Evolutionary conservation across 2,797 vertebrate species (phyloP).

Genomic region (Botia almorhae): DNA sequence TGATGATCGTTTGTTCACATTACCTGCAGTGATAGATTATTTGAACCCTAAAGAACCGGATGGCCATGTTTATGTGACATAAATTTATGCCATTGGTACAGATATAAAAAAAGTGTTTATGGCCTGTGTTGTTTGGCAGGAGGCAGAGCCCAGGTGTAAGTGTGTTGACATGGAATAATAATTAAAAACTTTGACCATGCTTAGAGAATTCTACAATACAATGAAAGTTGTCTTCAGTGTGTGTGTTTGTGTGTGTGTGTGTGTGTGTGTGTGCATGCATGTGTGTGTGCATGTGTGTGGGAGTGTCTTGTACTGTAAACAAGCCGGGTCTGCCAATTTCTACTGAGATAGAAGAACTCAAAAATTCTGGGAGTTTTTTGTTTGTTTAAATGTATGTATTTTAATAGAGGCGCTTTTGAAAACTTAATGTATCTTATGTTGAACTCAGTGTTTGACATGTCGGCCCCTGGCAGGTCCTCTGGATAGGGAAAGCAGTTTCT

Average conservation of each 20-base stretch:
- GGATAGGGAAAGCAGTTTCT: constrained; percentile 53
- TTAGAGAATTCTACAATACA: constrained; percentile 10
- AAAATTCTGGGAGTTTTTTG: not conserved
- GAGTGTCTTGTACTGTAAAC: constrained; percentile 41
- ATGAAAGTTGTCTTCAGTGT: no score
- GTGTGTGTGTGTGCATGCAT: no score
- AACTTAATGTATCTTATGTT: constrained; percentile 41
- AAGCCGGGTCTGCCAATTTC: constrained; percentile 44
- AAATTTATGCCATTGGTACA: not conserved
- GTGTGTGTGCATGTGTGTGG: constrained; percentile 15
- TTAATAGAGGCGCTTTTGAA: constrained; percentile 36
- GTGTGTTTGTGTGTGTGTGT: no score
- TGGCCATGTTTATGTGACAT: not conserved
- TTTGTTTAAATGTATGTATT: not conserved
- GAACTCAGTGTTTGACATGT: constrained; percentile 36
- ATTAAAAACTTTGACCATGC: constrained; percentile 32
- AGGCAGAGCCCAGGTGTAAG: constrained; percentile 44
- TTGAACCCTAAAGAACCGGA: not conserved
- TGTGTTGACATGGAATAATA: constrained; percentile 26
- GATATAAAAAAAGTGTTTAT: not conserved
- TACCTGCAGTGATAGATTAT: not conserved
- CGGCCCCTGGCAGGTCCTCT: constrained; percentile 58
- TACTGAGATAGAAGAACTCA: constrained; percentile 34
- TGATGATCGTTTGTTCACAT: not conserved
- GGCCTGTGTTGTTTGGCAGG: constrained; percentile 21